Base-by-base conservation (phyloP, 2,888 invertebrate species). In the Steinernema carpocapsae region DNA sequence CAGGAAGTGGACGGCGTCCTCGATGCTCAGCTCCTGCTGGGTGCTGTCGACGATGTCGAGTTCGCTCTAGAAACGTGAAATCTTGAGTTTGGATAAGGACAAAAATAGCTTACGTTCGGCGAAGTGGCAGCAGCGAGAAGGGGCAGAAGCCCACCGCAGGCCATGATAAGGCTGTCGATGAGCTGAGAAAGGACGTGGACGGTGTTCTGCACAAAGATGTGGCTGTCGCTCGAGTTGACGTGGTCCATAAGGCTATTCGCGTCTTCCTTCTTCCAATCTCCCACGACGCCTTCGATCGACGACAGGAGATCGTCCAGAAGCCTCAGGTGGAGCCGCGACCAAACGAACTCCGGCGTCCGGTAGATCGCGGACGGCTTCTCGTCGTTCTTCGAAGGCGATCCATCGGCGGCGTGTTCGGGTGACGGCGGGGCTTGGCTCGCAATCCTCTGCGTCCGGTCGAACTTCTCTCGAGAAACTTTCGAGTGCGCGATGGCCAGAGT, bases 401-500 rank as follows among this genome's bases (percentile, higher is more conserved):
- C 56, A 10, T 56, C 56, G 29, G 32, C 17, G n/a, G 14, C 48
- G 22, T 46, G 43, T 70, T 76, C 64, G 12, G 4, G 24, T 2
- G 74, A 10, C 26, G 10, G 75, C 19, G 24, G n/a, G 6, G 72
- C 72, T 26, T 76, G 24, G 46, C n/a, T 71, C 22, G 42, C 95
- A 90, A 95, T 94, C 43, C 95, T 94, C 89, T 97, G 96, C 89
- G 97, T 96, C 6, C 95, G 91, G 87, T 95, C 94, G 89, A 97
- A 97, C 89, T 97, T 97, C 90, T 97, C 97, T 88, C 96, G 96
- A 0, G 97, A 95, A 10, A 94, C 97, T 92, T 97, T 97, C 0
- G 97, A 97, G 90, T 99, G 99, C 0, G 99, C 95, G 86, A 99
- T 99, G 56, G 99, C 97, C 76, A 99, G 89, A 0, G 99, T 99